Evolutionary conservation across 2,113 vertebrate genomes (phyloP), one percentile per base, ranked within the genome.

Genomic region (Oncorhynchus mykiss): DNA sequence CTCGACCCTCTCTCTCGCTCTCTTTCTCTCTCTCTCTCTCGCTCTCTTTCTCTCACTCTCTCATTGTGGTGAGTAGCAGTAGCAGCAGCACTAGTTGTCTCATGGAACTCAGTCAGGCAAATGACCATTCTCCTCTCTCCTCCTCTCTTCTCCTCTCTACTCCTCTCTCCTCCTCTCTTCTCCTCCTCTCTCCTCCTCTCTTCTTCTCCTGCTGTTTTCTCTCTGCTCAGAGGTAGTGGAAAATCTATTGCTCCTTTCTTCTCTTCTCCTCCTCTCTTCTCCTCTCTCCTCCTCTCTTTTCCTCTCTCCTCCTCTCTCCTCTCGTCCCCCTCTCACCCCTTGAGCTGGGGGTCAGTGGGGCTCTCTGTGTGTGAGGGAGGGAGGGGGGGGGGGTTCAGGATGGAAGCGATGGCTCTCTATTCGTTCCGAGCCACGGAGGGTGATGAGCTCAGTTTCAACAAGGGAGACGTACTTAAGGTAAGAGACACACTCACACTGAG

Each of bases 51-150:
- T 83, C 29, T 27, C 70, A 86, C 87, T 87, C 87, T 90, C 66
- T 29, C 27, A 5, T 85, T 88, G 88, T 91, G 88, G 88, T 75
- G 89, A 91, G 89, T 87, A 91, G 87, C 84, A 39, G 34, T 2
- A 39, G 34, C 88, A 91, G 4, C 4, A 31, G 87, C 90, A 27
- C 27, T 27, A 74, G 84, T 82, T 27, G 57, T 60, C 4, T 60
- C 5, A 20, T 14, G 59, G 82, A 67, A 13, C 65, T 67, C 65
- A 67, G 24, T 14, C 22, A 18, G 27, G 65, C 48, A 70, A 22
- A 5, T 22, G 11, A 24, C 3, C 31, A 20, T 22, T 14, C 20
- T 51, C 45, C 45, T 22, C 31, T 48, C 34, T 69, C 45, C 22
- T 25, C 27, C 2, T 27, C 27, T 27, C 27, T 27, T 27, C 27